phyloP scores from a whole-genome alignment of 1,140 invertebrate genomes.

The Danaus plexippus region DNA sequence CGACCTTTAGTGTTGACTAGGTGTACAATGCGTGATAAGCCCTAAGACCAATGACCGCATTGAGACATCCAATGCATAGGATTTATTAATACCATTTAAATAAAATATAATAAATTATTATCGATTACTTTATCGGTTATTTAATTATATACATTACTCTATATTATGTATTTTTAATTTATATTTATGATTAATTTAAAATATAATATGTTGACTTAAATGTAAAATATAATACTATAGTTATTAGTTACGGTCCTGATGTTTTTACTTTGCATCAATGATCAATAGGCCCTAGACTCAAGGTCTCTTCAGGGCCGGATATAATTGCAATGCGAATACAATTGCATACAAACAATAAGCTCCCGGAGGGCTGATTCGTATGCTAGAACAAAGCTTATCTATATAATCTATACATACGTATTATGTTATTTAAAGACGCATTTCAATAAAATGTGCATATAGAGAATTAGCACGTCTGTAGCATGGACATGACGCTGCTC shows the following conservation, averaged over 20 bases:
- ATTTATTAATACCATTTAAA: conserved; percentile 7
- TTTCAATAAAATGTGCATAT: too few relatives aligned
- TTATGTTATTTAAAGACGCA: too few relatives aligned
- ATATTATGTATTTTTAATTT: too few relatives aligned
- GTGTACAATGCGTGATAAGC: conserved; percentile 46
- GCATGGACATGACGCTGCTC: too few relatives aligned
- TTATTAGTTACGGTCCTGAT: neutral
- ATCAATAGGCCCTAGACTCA: conserved; percentile 22
- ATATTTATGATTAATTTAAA: neutral
- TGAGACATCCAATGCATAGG: conserved; percentile 16
- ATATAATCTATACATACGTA: too few relatives aligned
- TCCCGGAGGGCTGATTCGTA: conserved; percentile 3
- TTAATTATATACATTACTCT: too few relatives aligned
- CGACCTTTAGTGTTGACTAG: conserved; percentile 62
- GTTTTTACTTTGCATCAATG: conserved; percentile 2
- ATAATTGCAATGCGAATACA: conserved; percentile 46
- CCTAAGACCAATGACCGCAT: conserved; percentile 61
- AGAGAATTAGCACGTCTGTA: too few relatives aligned
- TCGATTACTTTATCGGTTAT: too few relatives aligned
- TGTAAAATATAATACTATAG: conserved; percentile 1
- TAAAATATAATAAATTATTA: too few relatives aligned
- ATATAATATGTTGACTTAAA: neutral
- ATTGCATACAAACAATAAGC: conserved; percentile 8
- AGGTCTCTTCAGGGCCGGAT: conserved; percentile 49
- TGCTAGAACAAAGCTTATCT: too few relatives aligned